A percentile compares a stretch with the other conserved stretches of the same genome.
Conservation (phyloP, 1,140 invertebrate species). For the Alviniconcha marisindica region DNA sequence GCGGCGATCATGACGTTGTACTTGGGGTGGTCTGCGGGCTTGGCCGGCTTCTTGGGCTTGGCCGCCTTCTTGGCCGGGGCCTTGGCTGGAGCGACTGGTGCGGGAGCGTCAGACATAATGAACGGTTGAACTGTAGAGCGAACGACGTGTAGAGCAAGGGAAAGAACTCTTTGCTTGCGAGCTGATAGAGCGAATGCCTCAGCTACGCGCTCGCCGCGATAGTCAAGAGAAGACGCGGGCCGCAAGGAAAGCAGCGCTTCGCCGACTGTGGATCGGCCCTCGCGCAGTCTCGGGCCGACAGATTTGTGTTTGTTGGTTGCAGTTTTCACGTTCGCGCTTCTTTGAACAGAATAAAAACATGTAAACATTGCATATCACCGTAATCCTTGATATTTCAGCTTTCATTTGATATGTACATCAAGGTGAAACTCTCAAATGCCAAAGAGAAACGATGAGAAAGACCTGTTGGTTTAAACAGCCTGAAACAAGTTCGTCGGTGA, state of each 20-base stretch:
- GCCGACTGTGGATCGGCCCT: neutral
- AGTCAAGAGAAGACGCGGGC: too few relatives aligned
- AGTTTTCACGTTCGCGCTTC: neutral
- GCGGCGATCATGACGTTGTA: conserved; percentile 59
- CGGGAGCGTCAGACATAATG: conserved; percentile 26
- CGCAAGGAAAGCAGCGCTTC: conserved; percentile 11
- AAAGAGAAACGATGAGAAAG: neutral
- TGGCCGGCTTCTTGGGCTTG: conserved; percentile 46
- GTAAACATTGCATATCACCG: neutral
- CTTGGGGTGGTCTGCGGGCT: conserved; percentile 57
- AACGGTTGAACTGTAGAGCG: neutral
- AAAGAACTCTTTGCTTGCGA: neutral
- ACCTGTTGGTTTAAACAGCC: neutral
- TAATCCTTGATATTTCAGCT: neutral
- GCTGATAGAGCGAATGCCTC: too few relatives aligned
- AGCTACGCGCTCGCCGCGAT: neutral
- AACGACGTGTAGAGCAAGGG: neutral
- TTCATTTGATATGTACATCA: neutral
- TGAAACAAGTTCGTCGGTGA: neutral
- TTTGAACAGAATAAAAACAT: neutral
- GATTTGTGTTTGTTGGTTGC: conserved; percentile 18
- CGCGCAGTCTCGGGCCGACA: neutral
- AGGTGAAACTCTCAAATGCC: too few relatives aligned
- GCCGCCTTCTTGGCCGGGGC: too few relatives aligned
- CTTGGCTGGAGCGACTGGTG: conserved; percentile 37